A percentile compares a stretch with the other conserved stretches of the same genome.
Conservation (phyloP, 2,113 vertebrate genomes). For the Dinomys branickii region DNA sequence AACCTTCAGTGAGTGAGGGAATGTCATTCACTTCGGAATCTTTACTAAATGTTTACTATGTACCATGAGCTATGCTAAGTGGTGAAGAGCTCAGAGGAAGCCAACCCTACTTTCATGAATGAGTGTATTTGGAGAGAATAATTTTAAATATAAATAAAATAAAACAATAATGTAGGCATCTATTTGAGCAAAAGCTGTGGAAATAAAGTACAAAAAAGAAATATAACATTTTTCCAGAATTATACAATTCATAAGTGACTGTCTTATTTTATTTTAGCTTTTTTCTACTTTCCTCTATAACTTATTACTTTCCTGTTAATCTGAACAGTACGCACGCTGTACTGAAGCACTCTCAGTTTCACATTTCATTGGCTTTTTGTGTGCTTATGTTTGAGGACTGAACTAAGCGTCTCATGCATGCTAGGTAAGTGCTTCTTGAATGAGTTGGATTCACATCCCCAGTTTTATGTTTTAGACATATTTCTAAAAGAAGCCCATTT, state of each 20-base stretch:
- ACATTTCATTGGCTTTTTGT: neutral
- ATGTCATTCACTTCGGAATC: neutral
- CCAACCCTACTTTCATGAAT: neutral
- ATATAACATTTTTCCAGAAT: neutral
- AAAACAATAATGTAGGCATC: neutral
- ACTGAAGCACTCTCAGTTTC: neutral
- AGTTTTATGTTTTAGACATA: neutral
- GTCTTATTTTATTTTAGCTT: neutral
- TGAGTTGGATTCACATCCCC: neutral
- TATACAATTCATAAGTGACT: neutral
- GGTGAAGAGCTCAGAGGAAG: neutral
- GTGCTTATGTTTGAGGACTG: neutral
- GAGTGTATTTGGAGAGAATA: neutral
- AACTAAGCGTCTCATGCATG: neutral
- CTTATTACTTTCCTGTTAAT: neutral
- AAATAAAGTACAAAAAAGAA: neutral
- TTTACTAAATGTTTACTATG: neutral
- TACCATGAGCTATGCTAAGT: neutral
- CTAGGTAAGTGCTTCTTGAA: neutral
- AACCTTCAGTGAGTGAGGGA: neutral
- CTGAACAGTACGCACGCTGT: no score
- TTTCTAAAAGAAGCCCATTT: neutral
- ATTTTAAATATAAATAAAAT: neutral
- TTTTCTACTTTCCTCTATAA: neutral
- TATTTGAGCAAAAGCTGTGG: neutral